These are phyloP conservation scores for Mormyrops boulengeri DNA, from an alignment of 2,797 vertebrate genomes.

Conservation along the genomic window DNA sequence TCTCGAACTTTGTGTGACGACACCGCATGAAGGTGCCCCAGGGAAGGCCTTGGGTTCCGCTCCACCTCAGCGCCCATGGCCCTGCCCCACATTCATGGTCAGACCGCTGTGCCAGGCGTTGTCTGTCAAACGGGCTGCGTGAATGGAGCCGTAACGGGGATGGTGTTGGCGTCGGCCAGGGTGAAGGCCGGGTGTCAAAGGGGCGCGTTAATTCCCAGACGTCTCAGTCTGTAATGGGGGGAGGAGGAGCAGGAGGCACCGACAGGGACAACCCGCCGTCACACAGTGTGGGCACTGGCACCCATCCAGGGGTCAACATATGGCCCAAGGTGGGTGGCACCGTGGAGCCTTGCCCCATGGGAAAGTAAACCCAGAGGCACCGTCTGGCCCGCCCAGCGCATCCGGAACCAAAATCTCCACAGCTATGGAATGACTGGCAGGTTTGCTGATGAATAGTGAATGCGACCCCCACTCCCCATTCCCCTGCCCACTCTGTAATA, in stretches of 20 bases:
- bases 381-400: background rate
- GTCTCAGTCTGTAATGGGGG: background rate
- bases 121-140: background rate
- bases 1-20: background rate
- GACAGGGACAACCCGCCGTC: background rate
- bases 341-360: background rate
- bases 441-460: conserved; percentile 16
- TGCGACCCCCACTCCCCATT: background rate
- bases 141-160: background rate
- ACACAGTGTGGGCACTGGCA: conserved; percentile 12
- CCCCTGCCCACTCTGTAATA: background rate
- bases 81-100: background rate
- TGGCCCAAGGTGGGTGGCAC: conserved; percentile 12
- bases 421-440: conserved; percentile 16
- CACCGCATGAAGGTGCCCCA: background rate
- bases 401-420: background rate
- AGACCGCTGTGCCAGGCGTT: background rate
- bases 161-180: background rate
- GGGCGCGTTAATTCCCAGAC: conserved; percentile 14
- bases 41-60: background rate
- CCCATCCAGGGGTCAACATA: conserved; percentile 11
- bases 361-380: conserved; percentile 13
- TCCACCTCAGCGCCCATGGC: background rate
- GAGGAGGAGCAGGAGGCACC: background rate
- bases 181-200: conserved; percentile 12